Conservation (phyloP, 1,140 invertebrate species). For the Drosophila ambigua region DNA sequence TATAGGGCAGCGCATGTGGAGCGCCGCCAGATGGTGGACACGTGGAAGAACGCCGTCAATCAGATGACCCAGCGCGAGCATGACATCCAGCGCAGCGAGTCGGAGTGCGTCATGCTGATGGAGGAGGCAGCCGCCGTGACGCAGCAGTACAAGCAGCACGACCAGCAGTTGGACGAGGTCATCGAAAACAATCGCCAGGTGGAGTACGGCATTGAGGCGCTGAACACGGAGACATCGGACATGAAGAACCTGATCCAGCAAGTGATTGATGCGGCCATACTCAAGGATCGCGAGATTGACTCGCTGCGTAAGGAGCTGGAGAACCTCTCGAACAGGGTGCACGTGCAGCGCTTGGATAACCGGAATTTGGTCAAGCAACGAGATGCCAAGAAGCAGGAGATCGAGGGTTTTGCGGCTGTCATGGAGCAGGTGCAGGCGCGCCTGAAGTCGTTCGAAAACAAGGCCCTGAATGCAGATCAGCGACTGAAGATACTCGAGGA, state of each 20-base stretch:
- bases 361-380: conserved; percentile 40
- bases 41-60: conserved; percentile 79
- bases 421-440: conserved; percentile 55
- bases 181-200: conserved; percentile 76
- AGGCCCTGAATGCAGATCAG: conserved; percentile 66
- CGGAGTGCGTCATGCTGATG: conserved; percentile 38
- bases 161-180: conserved; percentile 59
- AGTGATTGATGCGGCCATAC: conserved; percentile 40
- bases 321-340: conserved; percentile 63
- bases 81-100: conserved; percentile 63
- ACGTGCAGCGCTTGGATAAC: conserved; percentile 73
- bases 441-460: conserved; percentile 52
- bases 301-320: conserved; percentile 68
- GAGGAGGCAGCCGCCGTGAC: conserved; percentile 14
- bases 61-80: conserved; percentile 79
- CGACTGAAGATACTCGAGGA: conserved; percentile 76
- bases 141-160: conserved; percentile 34
- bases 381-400: conserved; percentile 39
- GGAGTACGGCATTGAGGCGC: conserved; percentile 57
- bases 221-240: conserved; percentile 68
- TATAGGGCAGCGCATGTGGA: conserved; percentile 77
- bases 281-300: conserved; percentile 74
- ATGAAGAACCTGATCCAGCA: conserved; percentile 66
- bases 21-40: conserved; percentile 77
- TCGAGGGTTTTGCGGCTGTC: conserved; percentile 44